Evolutionary conservation across 2,888 invertebrate genomes (phyloP).

Genomic region (Pristionchus exspectatus): DNA sequence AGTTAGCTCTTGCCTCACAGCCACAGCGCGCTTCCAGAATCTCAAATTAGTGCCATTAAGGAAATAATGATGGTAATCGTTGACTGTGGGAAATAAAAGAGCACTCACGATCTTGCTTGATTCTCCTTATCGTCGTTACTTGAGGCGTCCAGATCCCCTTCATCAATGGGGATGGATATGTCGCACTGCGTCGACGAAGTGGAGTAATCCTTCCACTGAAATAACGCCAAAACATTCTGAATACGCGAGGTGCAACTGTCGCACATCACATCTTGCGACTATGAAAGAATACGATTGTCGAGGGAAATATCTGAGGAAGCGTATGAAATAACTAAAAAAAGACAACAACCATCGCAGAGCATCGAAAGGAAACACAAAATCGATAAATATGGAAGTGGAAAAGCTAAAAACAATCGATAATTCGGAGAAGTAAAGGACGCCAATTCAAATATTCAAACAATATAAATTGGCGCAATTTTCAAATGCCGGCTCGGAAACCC

Average conservation of each 20-base stretch:
- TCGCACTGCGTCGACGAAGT: not conserved
- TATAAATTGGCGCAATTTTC: not conserved
- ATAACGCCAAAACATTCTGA: not conserved
- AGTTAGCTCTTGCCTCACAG: not conserved
- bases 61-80: not conserved
- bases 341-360: not conserved
- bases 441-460: not conserved
- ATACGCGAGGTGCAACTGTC: too few species aligned
- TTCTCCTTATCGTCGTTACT: slow-evolving; percentile 31
- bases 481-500: not conserved
- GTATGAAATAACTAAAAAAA: not conserved
- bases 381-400: not conserved
- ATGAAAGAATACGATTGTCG: too few species aligned
- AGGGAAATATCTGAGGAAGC: not conserved
- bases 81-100: not conserved
- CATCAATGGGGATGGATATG: slow-evolving; percentile 10
- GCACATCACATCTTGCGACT: not conserved
- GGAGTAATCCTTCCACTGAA: not conserved
- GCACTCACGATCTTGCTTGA: not conserved
- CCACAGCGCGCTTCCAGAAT: slow-evolving; percentile 45
- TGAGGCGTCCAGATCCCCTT: slow-evolving; percentile 14
- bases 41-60: not conserved
- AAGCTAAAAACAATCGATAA: not conserved
- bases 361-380: not conserved
- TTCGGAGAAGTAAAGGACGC: not conserved